Evolutionary conservation across 2,113 vertebrate species (phyloP).

Genomic region (Tragulus kanchil): DNA sequence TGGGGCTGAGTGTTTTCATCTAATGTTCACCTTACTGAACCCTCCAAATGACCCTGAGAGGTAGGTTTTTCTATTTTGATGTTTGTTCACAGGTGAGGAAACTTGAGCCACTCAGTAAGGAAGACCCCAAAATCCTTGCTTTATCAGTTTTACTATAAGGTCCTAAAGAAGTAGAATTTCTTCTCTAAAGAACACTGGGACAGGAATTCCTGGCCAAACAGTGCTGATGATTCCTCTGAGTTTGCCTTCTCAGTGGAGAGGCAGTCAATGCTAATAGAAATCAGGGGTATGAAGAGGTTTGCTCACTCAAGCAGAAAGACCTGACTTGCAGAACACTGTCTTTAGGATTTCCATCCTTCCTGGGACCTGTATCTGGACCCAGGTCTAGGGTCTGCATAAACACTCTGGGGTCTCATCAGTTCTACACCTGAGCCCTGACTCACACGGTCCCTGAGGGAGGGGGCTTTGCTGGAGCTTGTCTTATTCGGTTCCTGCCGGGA

Average conservation of each 20-base stretch:
- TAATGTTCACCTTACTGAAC: not conserved
- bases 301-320: not conserved
- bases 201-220: not conserved
- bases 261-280: not conserved
- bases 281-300: not conserved
- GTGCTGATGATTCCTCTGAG: not conserved
- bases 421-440: not conserved
- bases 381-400: not conserved
- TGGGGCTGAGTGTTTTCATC: not conserved
- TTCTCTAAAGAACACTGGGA: not conserved
- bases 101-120: not conserved
- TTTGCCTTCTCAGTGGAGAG: not conserved
- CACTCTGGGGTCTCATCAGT: not conserved
- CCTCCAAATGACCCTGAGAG: not conserved
- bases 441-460: not conserved
- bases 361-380: not conserved
- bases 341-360: not conserved
- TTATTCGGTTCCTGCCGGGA: not conserved
- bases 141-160: not conserved
- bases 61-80: not conserved
- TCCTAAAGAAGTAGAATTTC: not conserved
- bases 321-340: not conserved
- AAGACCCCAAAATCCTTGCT: not conserved
- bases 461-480: not conserved
- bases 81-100: not conserved